Evolutionary conservation across 2,888 invertebrate species (phyloP).

Genomic region (Baccha elongata): DNA sequence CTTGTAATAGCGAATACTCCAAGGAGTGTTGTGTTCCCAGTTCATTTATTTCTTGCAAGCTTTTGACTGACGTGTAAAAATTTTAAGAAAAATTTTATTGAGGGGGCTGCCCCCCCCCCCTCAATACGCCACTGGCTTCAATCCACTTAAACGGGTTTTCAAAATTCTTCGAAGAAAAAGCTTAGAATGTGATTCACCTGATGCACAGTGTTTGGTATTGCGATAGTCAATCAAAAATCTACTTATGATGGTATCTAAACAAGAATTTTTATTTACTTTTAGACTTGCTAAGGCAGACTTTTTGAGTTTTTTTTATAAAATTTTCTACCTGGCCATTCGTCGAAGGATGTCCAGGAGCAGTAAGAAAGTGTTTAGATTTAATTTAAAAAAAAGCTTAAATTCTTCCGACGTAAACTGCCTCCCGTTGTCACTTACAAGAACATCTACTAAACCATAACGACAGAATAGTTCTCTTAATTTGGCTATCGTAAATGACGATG

Average conservation of each 20-base stretch:
- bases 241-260: conserved; percentile 44
- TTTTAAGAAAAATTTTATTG: no score
- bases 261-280: conserved; percentile 11
- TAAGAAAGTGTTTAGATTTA: conserved; percentile 36
- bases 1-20: no score
- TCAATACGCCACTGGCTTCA: no score
- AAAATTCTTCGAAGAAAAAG: conserved; percentile 48
- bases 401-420: conserved; percentile 53
- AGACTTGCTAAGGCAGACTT: conserved; percentile 47
- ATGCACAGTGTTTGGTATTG: conserved; percentile 55
- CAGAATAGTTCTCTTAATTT: conserved; percentile 51
- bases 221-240: conserved; percentile 51
- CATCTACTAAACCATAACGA: conserved; percentile 48
- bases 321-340: conserved; percentile 76
- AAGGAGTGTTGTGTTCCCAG: no score
- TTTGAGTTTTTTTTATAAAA: conserved; percentile 75
- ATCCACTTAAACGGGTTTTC: conserved; percentile 46
- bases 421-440: conserved; percentile 58
- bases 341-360: conserved; percentile 68
- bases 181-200: conserved; percentile 57
- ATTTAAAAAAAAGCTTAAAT: conserved; percentile 12
- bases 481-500: conserved; percentile 48
- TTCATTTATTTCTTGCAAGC: no score
- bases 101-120: no score
- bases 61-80: no score